These are phyloP conservation scores for Upupa epops DNA, from an alignment of 2,113 vertebrate species.

Conservation along the genomic window DNA sequence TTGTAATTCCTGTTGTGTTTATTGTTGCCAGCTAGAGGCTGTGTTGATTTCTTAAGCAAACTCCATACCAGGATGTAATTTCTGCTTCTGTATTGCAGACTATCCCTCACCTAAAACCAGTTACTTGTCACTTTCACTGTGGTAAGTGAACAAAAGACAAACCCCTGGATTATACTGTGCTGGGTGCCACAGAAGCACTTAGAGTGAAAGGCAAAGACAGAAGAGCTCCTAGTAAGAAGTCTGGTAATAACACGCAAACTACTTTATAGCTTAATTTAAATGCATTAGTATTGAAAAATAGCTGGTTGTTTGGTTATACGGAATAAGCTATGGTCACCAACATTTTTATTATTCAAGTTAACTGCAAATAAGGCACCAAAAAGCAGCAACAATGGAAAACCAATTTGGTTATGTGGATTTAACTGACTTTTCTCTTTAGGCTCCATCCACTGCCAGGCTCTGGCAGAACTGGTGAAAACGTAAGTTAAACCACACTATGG, in stretches of 20 bases:
- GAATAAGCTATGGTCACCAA: not conserved
- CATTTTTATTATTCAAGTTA: not conserved
- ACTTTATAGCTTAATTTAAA: not conserved
- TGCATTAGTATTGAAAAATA: not conserved
- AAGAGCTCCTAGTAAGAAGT: not conserved
- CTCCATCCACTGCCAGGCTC: not conserved
- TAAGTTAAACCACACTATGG: not conserved
- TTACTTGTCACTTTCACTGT: not conserved
- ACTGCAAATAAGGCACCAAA: not conserved
- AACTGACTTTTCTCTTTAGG: not conserved
- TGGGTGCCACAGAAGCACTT: not conserved
- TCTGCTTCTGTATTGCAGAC: not conserved
- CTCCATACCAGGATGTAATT: not conserved
- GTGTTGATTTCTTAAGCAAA: constrained; percentile 11
- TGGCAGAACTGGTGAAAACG: not conserved
- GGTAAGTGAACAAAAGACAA: not conserved
- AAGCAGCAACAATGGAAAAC: not conserved
- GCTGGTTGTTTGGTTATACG: not conserved
- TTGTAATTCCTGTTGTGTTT: constrained; percentile 1
- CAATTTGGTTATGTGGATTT: not conserved
- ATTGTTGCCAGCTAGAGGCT: not conserved
- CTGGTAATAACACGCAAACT: not conserved
- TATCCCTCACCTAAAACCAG: not conserved
- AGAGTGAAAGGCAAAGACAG: not conserved
- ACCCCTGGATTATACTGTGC: not conserved